A percentile compares a stretch with the other conserved stretches of the same genome.
Conservation (phyloP, 2,113 vertebrate species). For the Oenanthe oenanthe region DNA sequence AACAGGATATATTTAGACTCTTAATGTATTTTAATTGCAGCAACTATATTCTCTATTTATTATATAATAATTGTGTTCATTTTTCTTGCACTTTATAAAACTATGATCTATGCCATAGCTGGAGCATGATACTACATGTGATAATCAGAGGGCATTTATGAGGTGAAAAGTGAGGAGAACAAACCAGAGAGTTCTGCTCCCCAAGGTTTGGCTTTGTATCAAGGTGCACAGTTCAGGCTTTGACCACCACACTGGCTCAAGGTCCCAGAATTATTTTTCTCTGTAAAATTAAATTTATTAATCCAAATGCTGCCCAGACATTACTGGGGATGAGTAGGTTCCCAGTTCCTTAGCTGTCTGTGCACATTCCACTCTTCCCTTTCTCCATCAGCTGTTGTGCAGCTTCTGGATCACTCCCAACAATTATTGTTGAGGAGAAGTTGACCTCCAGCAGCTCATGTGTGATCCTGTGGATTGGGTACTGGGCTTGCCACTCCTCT, state of each 20-base stretch:
- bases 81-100: neutral
- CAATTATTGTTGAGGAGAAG: neutral
- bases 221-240: neutral
- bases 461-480: neutral
- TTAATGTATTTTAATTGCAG: neutral
- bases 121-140: neutral
- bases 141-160: neutral
- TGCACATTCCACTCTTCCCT: neutral
- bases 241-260: neutral
- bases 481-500: neutral
- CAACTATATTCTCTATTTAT: neutral
- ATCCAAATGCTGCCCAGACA: neutral
- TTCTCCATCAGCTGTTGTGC: neutral
- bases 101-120: neutral
- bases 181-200: neutral
- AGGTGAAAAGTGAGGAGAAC: neutral
- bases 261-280: neutral
- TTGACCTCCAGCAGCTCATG: neutral
- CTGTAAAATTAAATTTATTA: neutral
- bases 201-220: neutral
- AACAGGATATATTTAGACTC: neutral
- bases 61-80: neutral
- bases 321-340: neutral
- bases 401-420: neutral
- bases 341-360: neutral